Base-by-base conservation (phyloP, 2,113 vertebrate species). In the Myodes glareolus region DNA sequence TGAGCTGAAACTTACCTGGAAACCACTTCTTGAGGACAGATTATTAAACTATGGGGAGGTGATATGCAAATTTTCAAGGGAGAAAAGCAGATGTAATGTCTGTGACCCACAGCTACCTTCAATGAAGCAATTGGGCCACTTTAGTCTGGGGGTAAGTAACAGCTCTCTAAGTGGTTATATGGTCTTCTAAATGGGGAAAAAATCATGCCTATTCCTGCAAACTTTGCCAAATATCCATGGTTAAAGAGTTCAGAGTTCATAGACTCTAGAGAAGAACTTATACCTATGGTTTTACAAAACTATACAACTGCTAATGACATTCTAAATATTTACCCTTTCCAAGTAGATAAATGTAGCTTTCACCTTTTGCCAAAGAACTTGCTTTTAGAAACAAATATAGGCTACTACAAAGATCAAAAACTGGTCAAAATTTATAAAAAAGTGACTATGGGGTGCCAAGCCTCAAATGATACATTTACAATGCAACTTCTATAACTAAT, bases 121-220 rank as follows among this genome's bases (percentile, higher is more conserved):
- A 58, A 0, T 13, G 50, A n/a, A n/a, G 21, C 11, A 81, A 14
- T 0, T 7, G 5, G n/a, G 1, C 33, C 31, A 23, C 33, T 58
- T n/a, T 6, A 81, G 55, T 5, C 6, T 81, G 78, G 19, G 52
- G 4, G 11, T 55, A 55, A 55, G 31, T 58, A 25, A 58, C 19
- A 81, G 19, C 10, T 45, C 4, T 76, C 11, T 76, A 12, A 45
- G 39, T 76, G 21, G n/a, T 1, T 21, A 10, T 45, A 23, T 58
- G 52, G 33, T 33, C 9, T n/a, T 11, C 10, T 58, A 50, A 81
- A 6, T 25, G 21, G 19, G 19, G 9, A 29, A 6, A 81, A 50
- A 58, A 25, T 58, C 23, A 39, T 58, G 36, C 23, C 52, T 13
- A 5, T 55, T n/a, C 19, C 9, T 81, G 2, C 36, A 55, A n/a